A percentile compares a stretch with the other conserved stretches of the same genome.
These are phyloP conservation scores for Lophotis ruficrista DNA, from an alignment of 2,113 vertebrate species.

Conservation along the genomic window DNA sequence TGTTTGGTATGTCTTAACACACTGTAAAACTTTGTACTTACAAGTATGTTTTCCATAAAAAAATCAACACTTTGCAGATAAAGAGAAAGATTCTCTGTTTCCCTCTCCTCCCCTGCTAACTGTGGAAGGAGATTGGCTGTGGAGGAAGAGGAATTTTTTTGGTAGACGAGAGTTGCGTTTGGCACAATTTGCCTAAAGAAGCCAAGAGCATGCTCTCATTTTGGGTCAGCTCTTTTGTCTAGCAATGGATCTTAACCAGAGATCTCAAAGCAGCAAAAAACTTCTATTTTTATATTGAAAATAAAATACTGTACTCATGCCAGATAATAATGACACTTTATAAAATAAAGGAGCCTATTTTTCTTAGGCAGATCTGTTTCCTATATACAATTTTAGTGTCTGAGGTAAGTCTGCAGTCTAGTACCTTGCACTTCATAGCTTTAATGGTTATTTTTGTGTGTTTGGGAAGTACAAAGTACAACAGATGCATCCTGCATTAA, in stretches of 20 bases:
- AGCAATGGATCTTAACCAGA: not conserved
- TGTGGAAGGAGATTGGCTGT: slow-evolving; percentile 56
- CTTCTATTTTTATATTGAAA: not conserved
- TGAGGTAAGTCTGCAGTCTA: not conserved
- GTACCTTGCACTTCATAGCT: not conserved
- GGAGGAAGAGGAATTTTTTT: not conserved
- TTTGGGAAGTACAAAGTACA: not conserved
- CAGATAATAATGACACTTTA: slow-evolving; percentile 29
- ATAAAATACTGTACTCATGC: not conserved
- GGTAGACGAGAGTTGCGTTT: slow-evolving; percentile 43
- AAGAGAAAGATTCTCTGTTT: slow-evolving; percentile 61
- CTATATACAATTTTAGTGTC: not conserved
- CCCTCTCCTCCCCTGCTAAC: slow-evolving; percentile 41
- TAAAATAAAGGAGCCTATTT: not conserved
- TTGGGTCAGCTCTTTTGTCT: slow-evolving; percentile 27
- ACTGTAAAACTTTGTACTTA: slow-evolving; percentile 31
- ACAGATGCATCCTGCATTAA: not conserved
- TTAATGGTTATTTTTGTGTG: not conserved
- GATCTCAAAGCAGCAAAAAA: not conserved
- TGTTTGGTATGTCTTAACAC: slow-evolving; percentile 45
- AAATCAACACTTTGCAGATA: slow-evolving; percentile 54
- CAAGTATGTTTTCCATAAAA: slow-evolving; percentile 53
- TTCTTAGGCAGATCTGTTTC: slow-evolving; percentile 23
- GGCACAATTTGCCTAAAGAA: slow-evolving; percentile 28
- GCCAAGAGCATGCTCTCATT: not conserved